Evolutionary conservation across 1,140 invertebrate genomes (phyloP), one percentile per base, ranked within the genome.

Genomic region (Wasmannia auropunctata): DNA sequence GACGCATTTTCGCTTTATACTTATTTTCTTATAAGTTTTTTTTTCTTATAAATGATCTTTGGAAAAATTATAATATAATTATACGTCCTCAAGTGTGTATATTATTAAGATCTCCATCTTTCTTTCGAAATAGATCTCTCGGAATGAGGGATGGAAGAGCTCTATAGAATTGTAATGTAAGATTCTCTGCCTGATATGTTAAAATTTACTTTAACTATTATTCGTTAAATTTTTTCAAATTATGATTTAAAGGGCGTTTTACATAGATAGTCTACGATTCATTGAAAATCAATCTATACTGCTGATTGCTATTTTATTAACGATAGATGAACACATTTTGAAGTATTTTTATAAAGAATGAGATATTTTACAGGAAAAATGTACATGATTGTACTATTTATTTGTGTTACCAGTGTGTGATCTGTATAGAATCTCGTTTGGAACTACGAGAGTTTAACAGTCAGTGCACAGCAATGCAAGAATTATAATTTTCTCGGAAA

Each of bases 21-120:
- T 83, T 83, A 83, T 83, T 83, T 83, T 83, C 79, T 56, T 83
- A 83, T 83, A 83, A 83, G 79, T 83, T 83, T 72, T 83, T 81
- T 74, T 81, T 72, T 72, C 31, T 58, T 58, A 81, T 67, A 81
- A 81, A 81, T 43, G 49, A 81, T 81, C 51, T 72, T 72, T 81
- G 79, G 67, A 70, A 70, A 83, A 83, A 83, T 80, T 80, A 80
- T 83, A 83, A 83, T 83, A 83, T 74, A 83, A 83, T 83, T 83
- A 74, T 83, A 83, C 43, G 51, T 72, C 63, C 56, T 74, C 14
- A 83, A 74, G 49, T 46, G 79, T 81, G 79, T 83, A 58, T 83
- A 69, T 80, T 83, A 83, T 83, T 83, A 83, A 83, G 67, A 83
- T 46, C 34, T 83, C 79, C 79, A 83, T 72, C 51, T 83, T 83